A percentile compares a stretch with the other conserved stretches of the same genome.
Conservation (phyloP, 2,113 vertebrate species). For the Todiramphus chloris region DNA sequence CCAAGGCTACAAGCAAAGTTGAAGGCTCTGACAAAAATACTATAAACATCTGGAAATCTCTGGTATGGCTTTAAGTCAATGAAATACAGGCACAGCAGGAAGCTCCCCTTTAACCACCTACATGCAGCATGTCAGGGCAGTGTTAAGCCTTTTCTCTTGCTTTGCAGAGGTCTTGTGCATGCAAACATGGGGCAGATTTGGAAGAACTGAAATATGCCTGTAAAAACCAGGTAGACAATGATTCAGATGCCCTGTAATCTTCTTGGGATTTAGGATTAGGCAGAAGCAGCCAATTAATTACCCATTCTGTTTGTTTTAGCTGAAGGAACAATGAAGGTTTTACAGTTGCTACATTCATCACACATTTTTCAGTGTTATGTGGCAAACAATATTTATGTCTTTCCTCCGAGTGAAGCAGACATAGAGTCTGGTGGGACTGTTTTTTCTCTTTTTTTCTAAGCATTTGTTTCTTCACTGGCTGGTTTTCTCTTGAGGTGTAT, state of each 20-base stretch:
- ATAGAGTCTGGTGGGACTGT: constrained; percentile 53
- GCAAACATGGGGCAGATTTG: background rate
- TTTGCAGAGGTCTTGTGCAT: background rate
- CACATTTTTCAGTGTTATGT: constrained; percentile 45
- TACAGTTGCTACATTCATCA: constrained; percentile 42
- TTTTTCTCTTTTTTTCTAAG: background rate
- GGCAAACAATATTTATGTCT: constrained; percentile 69
- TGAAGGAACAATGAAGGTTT: constrained; percentile 41
- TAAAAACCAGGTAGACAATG: background rate
- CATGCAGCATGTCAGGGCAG: background rate
- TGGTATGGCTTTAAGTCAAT: background rate
- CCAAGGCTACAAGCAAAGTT: background rate
- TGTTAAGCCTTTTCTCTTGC: background rate
- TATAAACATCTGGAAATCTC: background rate
- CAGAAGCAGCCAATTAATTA: constrained; percentile 56
- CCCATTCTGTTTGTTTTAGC: constrained; percentile 26
- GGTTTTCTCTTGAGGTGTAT: constrained; percentile 37
- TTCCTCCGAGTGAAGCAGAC: constrained; percentile 64
- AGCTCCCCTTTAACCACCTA: background rate
- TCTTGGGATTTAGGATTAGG: constrained; percentile 32
- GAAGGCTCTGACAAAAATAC: background rate
- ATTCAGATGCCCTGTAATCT: background rate
- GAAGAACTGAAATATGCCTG: background rate
- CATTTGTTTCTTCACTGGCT: constrained; percentile 17
- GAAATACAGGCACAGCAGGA: background rate